Evolutionary conservation across 2,113 vertebrate genomes (phyloP).

Genomic region (Dicrurus megarhynchus): DNA sequence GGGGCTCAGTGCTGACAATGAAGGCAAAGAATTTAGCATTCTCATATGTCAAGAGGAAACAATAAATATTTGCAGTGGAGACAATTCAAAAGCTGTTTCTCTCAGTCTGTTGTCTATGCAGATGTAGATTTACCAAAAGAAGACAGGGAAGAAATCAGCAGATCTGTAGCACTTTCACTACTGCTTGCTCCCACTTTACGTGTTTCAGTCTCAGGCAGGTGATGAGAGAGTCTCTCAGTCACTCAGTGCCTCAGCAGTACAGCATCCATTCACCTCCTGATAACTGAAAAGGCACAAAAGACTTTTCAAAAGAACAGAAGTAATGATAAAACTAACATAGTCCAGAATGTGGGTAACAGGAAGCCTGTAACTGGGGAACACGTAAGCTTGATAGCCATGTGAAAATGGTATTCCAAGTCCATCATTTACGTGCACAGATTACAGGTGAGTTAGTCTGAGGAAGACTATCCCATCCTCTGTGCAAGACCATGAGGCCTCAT

Average conservation of each 20-base stretch:
- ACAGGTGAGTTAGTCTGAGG: neutral
- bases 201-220: neutral
- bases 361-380: neutral
- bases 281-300: neutral
- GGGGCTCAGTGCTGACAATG: neutral
- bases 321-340: neutral
- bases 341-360: neutral
- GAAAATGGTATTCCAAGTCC: neutral
- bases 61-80: neutral
- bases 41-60: neutral
- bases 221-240: neutral
- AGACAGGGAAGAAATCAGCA: neutral
- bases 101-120: neutral
- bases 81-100: neutral
- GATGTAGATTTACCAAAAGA: neutral
- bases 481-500: neutral
- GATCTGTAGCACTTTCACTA: neutral
- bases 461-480: neutral
- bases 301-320: neutral
- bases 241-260: neutral
- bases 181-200: rapidly evolving
- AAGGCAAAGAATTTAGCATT: neutral
- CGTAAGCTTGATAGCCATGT: neutral
- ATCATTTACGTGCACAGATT: neutral
- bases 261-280: neutral